Percentiles rank a stretch among this genome's conserved stretches.
Evolutionary conservation across 2,888 invertebrate species (phyloP).

Genomic region (Calephelis perditalis): DNA sequence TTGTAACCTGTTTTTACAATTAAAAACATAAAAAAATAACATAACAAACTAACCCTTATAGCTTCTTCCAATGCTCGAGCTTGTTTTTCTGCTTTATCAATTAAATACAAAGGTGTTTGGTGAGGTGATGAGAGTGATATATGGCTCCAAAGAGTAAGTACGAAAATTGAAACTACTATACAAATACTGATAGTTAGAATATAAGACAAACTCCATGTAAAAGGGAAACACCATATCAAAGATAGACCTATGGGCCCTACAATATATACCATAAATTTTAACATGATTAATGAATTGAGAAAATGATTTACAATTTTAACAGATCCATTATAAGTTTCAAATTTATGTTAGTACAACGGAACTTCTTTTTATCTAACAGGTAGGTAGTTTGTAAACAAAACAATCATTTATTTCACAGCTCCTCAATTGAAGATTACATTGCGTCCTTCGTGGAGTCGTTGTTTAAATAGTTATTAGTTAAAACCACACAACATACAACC

Average conservation of each 20-base stretch:
- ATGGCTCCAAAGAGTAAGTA: slow-evolving; percentile 78
- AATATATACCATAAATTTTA: slow-evolving; percentile 47
- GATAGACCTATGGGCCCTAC: slow-evolving; percentile 45
- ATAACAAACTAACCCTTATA: slow-evolving; percentile 70
- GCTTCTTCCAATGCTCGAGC: slow-evolving; percentile 78
- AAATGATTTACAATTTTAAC: slow-evolving; percentile 17
- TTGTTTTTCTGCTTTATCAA: slow-evolving; percentile 80
- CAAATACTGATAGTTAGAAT: slow-evolving; percentile 47
- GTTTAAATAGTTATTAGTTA: too few relatives aligned
- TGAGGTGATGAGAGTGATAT: slow-evolving; percentile 81
- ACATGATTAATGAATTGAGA: slow-evolving; percentile 39
- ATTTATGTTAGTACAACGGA: not conserved
- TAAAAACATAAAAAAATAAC: not conserved
- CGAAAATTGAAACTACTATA: slow-evolving; percentile 47
- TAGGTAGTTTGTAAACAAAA: not conserved
- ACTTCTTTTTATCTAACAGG: not conserved
- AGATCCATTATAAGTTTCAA: slow-evolving; percentile 5
- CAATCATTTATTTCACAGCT: not conserved
- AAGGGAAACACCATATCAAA: slow-evolving; percentile 54
- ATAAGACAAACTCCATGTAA: slow-evolving; percentile 50
- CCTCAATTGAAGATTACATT: too few relatives aligned
- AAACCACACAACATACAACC: too few relatives aligned
- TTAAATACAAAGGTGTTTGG: slow-evolving; percentile 77
- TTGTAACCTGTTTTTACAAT: not conserved
- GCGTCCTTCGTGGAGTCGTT: too few relatives aligned